phyloP scores from a whole-genome alignment of 2,888 invertebrate species.

The Drosophila phalerata region DNA sequence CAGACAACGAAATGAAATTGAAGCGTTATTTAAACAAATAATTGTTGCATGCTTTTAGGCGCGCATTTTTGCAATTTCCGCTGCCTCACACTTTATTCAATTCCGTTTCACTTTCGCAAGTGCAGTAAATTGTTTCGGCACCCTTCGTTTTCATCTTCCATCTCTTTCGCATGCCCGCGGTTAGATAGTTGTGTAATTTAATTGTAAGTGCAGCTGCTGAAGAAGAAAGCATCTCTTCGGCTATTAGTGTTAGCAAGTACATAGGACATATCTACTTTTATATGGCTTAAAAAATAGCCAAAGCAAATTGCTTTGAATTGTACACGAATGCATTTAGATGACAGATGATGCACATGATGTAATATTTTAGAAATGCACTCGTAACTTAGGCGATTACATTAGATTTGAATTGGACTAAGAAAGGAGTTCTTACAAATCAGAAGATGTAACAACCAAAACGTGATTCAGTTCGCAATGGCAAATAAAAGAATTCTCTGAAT shows the following conservation, averaged over 20 bases:
- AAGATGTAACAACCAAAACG: conserved; percentile 1
- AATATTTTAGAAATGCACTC: conserved; percentile 11
- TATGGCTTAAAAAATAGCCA: neutral
- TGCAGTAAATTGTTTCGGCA: conserved; percentile 36
- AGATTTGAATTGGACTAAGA: neutral
- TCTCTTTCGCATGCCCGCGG: neutral
- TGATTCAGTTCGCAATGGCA: conserved; percentile 12
- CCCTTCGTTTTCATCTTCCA: neutral
- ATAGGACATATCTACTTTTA: neutral
- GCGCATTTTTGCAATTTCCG: conserved; percentile 45
- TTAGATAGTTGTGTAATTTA: conserved; percentile 49
- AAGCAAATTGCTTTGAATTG: conserved; percentile 14
- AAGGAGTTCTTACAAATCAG: neutral
- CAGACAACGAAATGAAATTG: conserved; percentile 25
- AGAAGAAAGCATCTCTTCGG: conserved; percentile 7
- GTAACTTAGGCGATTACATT: conserved; percentile 5
- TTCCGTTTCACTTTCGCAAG: conserved; percentile 36
- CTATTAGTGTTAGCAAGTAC: conserved; percentile 16
- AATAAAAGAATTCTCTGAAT: conserved; percentile 20
- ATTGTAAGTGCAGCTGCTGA: conserved; percentile 47
- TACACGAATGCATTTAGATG: conserved; percentile 21
- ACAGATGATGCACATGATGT: conserved; percentile 21
- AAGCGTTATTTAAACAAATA: conserved; percentile 54
- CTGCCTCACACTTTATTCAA: conserved; percentile 26
- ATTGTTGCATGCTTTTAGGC: conserved; percentile 71